A percentile compares a stretch with the other conserved stretches of the same genome.
Conservation (phyloP, 2,797 vertebrate species). For the Ctenopoma multispine region DNA sequence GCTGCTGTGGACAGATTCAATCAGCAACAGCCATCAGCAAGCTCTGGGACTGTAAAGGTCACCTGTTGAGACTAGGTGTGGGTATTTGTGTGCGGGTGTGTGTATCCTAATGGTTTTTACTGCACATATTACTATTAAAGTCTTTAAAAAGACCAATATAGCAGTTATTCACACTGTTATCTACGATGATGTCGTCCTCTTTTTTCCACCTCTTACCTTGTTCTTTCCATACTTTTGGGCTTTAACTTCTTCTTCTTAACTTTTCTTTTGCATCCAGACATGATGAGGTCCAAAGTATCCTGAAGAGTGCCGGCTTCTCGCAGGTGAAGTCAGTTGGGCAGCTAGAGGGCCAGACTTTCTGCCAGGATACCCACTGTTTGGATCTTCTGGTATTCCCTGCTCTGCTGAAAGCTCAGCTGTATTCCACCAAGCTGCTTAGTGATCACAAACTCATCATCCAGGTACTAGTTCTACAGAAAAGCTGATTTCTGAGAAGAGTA, state of each 20-base stretch:
- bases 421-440: constrained; percentile 82
- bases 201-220: constrained; percentile 24
- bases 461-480: constrained; percentile 76
- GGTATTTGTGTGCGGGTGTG: constrained; percentile 27
- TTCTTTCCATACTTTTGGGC: constrained; percentile 8
- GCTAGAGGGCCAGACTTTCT: constrained; percentile 83
- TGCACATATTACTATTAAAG: constrained; percentile 40
- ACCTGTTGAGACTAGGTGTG: constrained; percentile 64
- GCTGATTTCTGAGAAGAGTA: constrained; percentile 13
- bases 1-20: constrained; percentile 82
- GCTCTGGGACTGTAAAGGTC: constrained; percentile 76
- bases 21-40: constrained; percentile 78
- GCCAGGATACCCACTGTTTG: constrained; percentile 87
- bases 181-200: constrained; percentile 32
- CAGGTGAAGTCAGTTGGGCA: constrained; percentile 83
- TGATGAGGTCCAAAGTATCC: constrained; percentile 82
- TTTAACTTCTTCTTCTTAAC: constrained; percentile 24
- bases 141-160: constrained; percentile 45
- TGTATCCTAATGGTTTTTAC: constrained; percentile 43
- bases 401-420: constrained; percentile 84
- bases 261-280: constrained; percentile 71
- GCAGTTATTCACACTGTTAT: constrained; percentile 42
- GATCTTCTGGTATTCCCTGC: constrained; percentile 89
- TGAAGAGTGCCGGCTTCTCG: constrained; percentile 83
- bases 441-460: constrained; percentile 89